Evolutionary conservation across 2,888 invertebrate genomes (phyloP).

Genomic region (Erebia ligea): DNA sequence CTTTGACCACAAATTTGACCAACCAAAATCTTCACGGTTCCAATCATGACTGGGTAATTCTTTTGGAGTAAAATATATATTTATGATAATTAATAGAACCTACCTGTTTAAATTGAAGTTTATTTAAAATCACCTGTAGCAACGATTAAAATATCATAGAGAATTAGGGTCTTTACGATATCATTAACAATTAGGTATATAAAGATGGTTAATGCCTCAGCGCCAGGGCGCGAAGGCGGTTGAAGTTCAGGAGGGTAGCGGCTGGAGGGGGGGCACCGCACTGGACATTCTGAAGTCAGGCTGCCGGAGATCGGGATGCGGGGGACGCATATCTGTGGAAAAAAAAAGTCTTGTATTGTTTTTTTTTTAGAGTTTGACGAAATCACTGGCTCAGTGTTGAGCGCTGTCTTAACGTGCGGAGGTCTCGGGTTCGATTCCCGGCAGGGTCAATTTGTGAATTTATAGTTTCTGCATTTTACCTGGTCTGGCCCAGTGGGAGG

Average conservation of each 20-base stretch:
- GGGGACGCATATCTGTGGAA: conserved; percentile 62
- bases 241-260: conserved; percentile 75
- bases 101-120: too few species aligned
- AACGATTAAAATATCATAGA: not conserved
- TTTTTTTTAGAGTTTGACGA: too few species aligned
- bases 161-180: not conserved
- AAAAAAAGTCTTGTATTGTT: conserved; percentile 15
- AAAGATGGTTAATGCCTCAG: conserved; percentile 56
- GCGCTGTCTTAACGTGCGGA: too few species aligned
- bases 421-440: too few species aligned
- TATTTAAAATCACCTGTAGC: not conserved
- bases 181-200: conserved; percentile 11
- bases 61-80: not conserved
- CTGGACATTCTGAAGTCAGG: conserved; percentile 69
- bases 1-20: too few species aligned
- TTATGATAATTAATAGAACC: too few species aligned
- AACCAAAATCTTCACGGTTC: not conserved
- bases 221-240: conserved; percentile 81
- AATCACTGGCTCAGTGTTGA: not conserved
- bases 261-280: conserved; percentile 68
- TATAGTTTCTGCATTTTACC: too few species aligned
- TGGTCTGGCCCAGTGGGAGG: not conserved
- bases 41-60: not conserved
- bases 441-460: too few species aligned
- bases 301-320: conserved; percentile 68